Evolutionary conservation across 2,113 vertebrate species (phyloP).

Genomic region (Brachyhypopomus occidentalis): DNA sequence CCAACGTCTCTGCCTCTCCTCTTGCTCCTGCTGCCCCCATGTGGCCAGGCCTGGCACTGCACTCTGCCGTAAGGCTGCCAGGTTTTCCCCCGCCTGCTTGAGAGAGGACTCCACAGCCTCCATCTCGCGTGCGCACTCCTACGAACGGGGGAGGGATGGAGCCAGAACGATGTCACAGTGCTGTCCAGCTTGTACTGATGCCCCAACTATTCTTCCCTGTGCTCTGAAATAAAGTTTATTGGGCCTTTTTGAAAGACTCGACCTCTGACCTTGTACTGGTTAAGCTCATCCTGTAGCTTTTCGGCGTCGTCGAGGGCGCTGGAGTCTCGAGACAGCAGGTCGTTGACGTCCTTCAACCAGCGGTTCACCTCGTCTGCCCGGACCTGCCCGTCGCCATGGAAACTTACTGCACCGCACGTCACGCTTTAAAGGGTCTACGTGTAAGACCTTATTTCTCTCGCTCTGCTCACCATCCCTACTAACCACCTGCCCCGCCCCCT

Average conservation of each 20-base stretch:
- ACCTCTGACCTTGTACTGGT: constrained; percentile 83
- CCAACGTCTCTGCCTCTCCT: constrained; percentile 78
- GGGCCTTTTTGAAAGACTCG: neutral
- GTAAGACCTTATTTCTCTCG: no score
- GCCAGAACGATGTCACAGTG: no score
- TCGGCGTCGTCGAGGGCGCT: constrained; percentile 68
- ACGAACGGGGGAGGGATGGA: constrained; percentile 57
- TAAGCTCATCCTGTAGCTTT: constrained; percentile 82
- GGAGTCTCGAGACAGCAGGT: constrained; percentile 79
- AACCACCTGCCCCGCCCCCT: no score
- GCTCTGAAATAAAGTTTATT: neutral
- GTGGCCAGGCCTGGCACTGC: constrained; percentile 74
- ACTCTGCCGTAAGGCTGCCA: constrained; percentile 74
- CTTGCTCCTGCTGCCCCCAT: constrained; percentile 79
- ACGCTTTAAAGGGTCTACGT: no score
- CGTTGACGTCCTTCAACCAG: constrained; percentile 85
- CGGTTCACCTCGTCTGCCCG: constrained; percentile 78
- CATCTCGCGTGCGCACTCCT: constrained; percentile 81
- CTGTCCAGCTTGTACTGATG: no score
- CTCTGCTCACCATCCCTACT: no score
- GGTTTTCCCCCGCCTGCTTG: constrained; percentile 86
- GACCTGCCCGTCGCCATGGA: constrained; percentile 67
- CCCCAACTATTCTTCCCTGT: no score
- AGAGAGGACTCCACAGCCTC: constrained; percentile 81
- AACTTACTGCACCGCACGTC: no score